Evolutionary conservation across 1,140 invertebrate genomes (phyloP).

Genomic region (Hycleus phaleratus): DNA sequence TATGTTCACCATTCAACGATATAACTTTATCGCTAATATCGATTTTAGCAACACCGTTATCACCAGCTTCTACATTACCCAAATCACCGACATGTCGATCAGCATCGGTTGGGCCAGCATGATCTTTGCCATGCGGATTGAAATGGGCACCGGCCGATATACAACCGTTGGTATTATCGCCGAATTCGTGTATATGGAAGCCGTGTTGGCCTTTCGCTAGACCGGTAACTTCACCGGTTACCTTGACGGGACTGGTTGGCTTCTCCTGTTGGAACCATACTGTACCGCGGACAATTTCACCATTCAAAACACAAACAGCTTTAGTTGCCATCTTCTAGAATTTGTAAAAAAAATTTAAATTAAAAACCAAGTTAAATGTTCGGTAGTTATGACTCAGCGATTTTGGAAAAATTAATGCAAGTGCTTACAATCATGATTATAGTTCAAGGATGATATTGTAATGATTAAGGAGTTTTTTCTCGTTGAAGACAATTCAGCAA

Average conservation of each 20-base stretch:
- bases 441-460: neutral
- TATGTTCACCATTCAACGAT: slow-evolving; percentile 65
- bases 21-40: slow-evolving; percentile 67
- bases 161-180: slow-evolving; percentile 94
- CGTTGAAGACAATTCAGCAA: too few relatives aligned
- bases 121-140: slow-evolving; percentile 79
- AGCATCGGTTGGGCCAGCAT: slow-evolving; percentile 70
- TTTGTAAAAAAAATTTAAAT: too few relatives aligned
- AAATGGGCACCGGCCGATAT: slow-evolving; percentile 93
- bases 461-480: too few relatives aligned
- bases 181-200: slow-evolving; percentile 97
- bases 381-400: slow-evolving; percentile 5
- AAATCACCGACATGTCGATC: slow-evolving; percentile 86
- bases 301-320: slow-evolving; percentile 79
- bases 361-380: neutral
- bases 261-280: slow-evolving; percentile 70
- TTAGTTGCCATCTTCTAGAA: slow-evolving; percentile 44
- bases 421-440: too few relatives aligned
- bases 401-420: too few relatives aligned
- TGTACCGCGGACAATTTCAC: slow-evolving; percentile 70
- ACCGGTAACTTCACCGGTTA: slow-evolving; percentile 65
- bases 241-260: slow-evolving; percentile 48
- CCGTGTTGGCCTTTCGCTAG: slow-evolving; percentile 68
- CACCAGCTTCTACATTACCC: slow-evolving; percentile 75
- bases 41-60: slow-evolving; percentile 68